phyloP scores from a whole-genome alignment of 2,797 vertebrate genomes.

The Triplophysa yarkandensis region DNA sequence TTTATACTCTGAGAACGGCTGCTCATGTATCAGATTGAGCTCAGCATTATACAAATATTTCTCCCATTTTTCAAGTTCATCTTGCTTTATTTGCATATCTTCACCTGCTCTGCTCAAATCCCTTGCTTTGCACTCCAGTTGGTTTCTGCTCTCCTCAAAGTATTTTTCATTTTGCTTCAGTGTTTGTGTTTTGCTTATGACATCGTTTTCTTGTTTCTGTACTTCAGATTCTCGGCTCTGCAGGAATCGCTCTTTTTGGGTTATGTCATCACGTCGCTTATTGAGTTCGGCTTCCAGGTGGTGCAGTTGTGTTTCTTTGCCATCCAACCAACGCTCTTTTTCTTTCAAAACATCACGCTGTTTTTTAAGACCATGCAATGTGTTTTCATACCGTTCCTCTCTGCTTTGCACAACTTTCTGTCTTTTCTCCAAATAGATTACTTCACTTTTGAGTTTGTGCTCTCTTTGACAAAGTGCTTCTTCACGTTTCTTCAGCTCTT shows the following conservation, averaged over 20 bases:
- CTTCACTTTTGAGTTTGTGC: slow-evolving; percentile 36
- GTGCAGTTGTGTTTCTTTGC: slow-evolving; percentile 20
- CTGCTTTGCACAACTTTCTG: slow-evolving; percentile 28
- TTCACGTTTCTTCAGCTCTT: slow-evolving; percentile 51
- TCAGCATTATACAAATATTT: slow-evolving; percentile 68
- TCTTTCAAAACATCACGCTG: slow-evolving; percentile 45
- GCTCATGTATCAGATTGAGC: slow-evolving; percentile 62
- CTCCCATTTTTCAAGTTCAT: slow-evolving; percentile 70
- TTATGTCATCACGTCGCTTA: slow-evolving; percentile 13
- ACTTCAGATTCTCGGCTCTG: slow-evolving; percentile 24
- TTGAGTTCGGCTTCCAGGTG: slow-evolving; percentile 31
- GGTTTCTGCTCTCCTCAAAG: slow-evolving; percentile 63
- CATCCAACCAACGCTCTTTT: slow-evolving; percentile 22
- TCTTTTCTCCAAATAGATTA: slow-evolving; percentile 46
- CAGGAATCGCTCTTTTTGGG: background rate
- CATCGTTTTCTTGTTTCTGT: slow-evolving; percentile 12
- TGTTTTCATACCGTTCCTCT: slow-evolving; percentile 18
- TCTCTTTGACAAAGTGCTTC: slow-evolving; percentile 49
- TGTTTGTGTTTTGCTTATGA: slow-evolving; percentile 18
- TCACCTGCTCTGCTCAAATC: slow-evolving; percentile 63
- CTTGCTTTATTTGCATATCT: slow-evolving; percentile 62
- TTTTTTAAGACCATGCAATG: slow-evolving; percentile 13
- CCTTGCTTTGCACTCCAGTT: slow-evolving; percentile 23
- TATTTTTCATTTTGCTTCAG: slow-evolving; percentile 25
- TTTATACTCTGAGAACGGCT: slow-evolving; percentile 44